phyloP scores from a whole-genome alignment of 2,888 invertebrate species.

The Eupithecia inturbata region DNA sequence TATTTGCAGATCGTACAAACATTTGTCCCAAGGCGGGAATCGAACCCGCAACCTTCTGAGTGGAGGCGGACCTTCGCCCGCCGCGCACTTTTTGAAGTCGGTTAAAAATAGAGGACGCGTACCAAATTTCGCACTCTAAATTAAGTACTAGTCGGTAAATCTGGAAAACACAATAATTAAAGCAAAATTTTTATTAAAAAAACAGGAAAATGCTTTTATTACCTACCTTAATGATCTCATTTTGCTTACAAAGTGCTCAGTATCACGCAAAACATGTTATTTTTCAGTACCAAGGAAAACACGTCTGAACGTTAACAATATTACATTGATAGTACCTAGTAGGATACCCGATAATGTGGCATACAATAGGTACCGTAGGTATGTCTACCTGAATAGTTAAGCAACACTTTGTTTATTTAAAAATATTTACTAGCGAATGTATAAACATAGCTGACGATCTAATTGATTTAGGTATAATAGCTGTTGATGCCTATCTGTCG shows the following conservation, averaged over 20 bases:
- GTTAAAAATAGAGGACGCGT: too few relatives aligned
- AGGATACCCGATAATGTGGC: not conserved
- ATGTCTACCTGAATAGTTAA: not conserved
- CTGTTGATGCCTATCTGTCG: not conserved
- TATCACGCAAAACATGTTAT: slow-evolving; percentile 21
- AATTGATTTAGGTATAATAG: not conserved
- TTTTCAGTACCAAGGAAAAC: slow-evolving; percentile 23
- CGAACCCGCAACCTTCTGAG: too few relatives aligned
- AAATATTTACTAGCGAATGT: slow-evolving; percentile 1
- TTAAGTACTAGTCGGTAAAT: too few relatives aligned
- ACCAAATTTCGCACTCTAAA: too few relatives aligned
- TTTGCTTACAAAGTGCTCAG: slow-evolving; percentile 24
- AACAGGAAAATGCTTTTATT: slow-evolving; percentile 24
- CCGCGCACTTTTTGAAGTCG: too few relatives aligned
- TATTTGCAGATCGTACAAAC: too few relatives aligned
- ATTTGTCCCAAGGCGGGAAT: too few relatives aligned
- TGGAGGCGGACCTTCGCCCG: too few relatives aligned
- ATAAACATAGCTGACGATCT: not conserved
- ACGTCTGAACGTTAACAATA: slow-evolving; percentile 10
- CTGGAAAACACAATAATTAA: not conserved
- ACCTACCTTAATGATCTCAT: slow-evolving; percentile 30
- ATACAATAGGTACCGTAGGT: not conserved
- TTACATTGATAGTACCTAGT: slow-evolving; percentile 4
- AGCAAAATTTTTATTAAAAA: slow-evolving; percentile 5
- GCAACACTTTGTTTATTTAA: slow-evolving; percentile 7